phyloP scores from a whole-genome alignment of 2,888 invertebrate genomes.

The Acanthoscelides obtectus region DNA sequence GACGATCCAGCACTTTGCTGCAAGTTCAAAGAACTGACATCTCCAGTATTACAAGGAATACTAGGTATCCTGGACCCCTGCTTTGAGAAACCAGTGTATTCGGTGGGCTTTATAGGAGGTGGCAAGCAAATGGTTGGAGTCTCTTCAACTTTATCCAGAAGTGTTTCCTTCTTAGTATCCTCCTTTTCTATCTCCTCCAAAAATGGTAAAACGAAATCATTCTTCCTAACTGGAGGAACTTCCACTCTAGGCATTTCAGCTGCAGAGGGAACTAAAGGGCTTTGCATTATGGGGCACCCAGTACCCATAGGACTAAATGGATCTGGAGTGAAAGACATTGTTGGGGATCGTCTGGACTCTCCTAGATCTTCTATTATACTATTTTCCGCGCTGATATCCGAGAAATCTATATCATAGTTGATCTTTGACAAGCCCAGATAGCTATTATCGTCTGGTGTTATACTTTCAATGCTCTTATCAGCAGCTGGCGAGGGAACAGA shows the following conservation, averaged over 20 bases:
- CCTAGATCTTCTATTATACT: conserved; percentile 58
- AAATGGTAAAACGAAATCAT: conserved; percentile 36
- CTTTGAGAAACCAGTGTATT: conserved; percentile 58
- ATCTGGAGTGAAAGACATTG: conserved; percentile 43
- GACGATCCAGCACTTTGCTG: conserved; percentile 5
- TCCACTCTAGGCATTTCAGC: conserved; percentile 20
- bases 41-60: conserved; percentile 62
- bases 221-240: conserved; percentile 14
- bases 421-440: conserved; percentile 63
- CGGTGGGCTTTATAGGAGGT: conserved; percentile 44
- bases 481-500: conserved; percentile 28
- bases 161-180: conserved; percentile 20
- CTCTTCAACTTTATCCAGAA: conserved; percentile 36
- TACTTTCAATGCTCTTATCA: conserved; percentile 51
- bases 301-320: conserved; percentile 54
- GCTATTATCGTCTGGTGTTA: conserved; percentile 60
- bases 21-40: conserved; percentile 32
- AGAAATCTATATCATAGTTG: conserved; percentile 73
- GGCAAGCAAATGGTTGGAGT: conserved; percentile 34
- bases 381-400: conserved; percentile 69
- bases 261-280: conserved; percentile 39
- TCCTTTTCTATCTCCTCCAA: conserved; percentile 17
- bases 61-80: conserved; percentile 60
- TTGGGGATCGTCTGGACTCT: conserved; percentile 39
- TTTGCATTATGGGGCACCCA: conserved; percentile 38